Percentiles rank a stretch among this genome's conserved stretches.
Evolutionary conservation across 2,888 invertebrate genomes (phyloP).

Genomic region (Endomychus coccineus): DNA sequence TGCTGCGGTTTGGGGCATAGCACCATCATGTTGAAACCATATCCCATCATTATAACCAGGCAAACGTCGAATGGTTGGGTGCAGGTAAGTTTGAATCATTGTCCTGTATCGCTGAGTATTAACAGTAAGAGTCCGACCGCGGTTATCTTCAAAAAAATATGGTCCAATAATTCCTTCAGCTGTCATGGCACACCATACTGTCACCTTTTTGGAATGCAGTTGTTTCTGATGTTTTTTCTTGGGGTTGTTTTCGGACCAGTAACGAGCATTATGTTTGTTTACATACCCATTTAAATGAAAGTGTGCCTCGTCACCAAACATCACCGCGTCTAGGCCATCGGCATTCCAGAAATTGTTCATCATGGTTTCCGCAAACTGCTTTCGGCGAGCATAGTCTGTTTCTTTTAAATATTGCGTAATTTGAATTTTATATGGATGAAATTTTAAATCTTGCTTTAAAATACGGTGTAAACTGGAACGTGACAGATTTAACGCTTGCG

Average conservation of each 20-base stretch:
- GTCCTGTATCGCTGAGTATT: not conserved
- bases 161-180: not conserved
- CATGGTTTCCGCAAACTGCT: not conserved
- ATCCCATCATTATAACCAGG: conserved; percentile 1
- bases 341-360: no score
- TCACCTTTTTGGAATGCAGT: not conserved
- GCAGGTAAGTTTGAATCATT: not conserved
- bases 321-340: not conserved
- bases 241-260: not conserved
- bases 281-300: no score
- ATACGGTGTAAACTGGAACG: not conserved
- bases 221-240: conserved; percentile 1
- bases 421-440: conserved; percentile 1
- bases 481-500: not conserved
- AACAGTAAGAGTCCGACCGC: not conserved
- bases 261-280: not conserved
- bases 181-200: conserved; percentile 1
- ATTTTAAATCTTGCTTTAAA: not conserved
- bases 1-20: not conserved
- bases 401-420: not conserved
- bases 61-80: not conserved
- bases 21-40: not conserved
- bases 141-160: not conserved
- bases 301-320: conserved; percentile 1
- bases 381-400: not conserved